Base-by-base conservation (phyloP, 1,140 invertebrate genomes). In the Leptoteleia sp. region DNA sequence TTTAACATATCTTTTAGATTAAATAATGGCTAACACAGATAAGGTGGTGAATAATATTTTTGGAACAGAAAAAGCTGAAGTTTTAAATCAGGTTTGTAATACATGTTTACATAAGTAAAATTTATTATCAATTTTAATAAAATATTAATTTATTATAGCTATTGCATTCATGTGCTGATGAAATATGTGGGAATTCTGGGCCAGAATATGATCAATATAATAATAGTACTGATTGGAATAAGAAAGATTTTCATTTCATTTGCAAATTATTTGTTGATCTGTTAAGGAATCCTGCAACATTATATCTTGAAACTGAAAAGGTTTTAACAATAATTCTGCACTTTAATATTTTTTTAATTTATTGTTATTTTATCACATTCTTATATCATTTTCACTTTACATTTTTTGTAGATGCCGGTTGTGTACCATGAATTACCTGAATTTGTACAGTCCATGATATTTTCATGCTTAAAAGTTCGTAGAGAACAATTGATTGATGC, bases 141-240 rank as follows among this genome's bases (percentile, higher is more conserved):
- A 29, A 4, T 29, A 29, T 29, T 4, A 29, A 25, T 16, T 43
- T 19, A 9, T 55, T 43, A 48, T 6, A 89, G 87, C 71, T 89
- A 22, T 35, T 88, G 5, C 85, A 89, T 48, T 59, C 75, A 1
- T 89, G 87, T n/a, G 77, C 82, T 5, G 83, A 87, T 38, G 86
- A 88, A 83, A 81, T 88, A 65, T 88, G 87, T 37, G 81, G 81
- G 3, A 75, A 68, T 25, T 73, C 76, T 16, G 81, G 83, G 17
- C 84, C 83, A 6, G 68, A 61, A 5, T 88, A 79, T 57, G 59
- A 80, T 19, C 73, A 82, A n/a, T 89, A 84, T 38, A 40, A 52
- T 2, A 85, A 76, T 8, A 79, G 50, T n/a, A 77, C 87, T n/a
- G 73, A 82, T 16, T 89, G 87, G 86, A 81, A 43, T 8, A 81